Percentiles rank a stretch among this genome's conserved stretches.
phyloP scores from a whole-genome alignment of 2,797 vertebrate species.

The Petrocephalus sullivani region DNA sequence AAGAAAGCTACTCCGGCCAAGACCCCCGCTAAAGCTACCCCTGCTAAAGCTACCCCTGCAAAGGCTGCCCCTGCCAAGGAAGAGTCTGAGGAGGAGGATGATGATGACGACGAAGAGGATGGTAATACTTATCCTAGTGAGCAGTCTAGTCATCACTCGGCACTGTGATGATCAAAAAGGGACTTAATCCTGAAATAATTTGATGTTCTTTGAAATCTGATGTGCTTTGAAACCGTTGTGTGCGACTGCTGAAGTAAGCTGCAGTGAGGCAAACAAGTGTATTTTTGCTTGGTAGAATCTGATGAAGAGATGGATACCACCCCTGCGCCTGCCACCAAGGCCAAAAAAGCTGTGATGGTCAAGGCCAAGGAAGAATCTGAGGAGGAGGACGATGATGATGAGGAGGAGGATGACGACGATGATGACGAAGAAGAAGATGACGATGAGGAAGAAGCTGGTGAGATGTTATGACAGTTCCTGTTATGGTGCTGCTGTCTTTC shows the following conservation, averaged over 20 bases:
- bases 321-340: slow-evolving; percentile 61
- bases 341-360: slow-evolving; percentile 77
- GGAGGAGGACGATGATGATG: slow-evolving; percentile 78
- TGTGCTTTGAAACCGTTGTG: neutral
- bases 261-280: neutral
- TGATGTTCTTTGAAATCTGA: slow-evolving; percentile 52
- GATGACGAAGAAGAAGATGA: slow-evolving; percentile 78
- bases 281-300: slow-evolving; percentile 61
- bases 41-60: slow-evolving; percentile 10
- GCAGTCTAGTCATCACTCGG: slow-evolving; percentile 15
- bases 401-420: slow-evolving; percentile 76
- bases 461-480: slow-evolving; percentile 16
- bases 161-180: slow-evolving; percentile 57
- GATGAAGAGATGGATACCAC: slow-evolving; percentile 85
- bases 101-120: slow-evolving; percentile 43
- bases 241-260: neutral
- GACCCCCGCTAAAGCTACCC: slow-evolving; percentile 25
- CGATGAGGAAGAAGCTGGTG: slow-evolving; percentile 67
- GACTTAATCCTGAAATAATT: slow-evolving; percentile 65
- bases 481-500: neutral
- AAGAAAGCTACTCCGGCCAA: slow-evolving; percentile 46
- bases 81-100: slow-evolving; percentile 45
- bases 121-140: neutral
- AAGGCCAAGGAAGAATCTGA: slow-evolving; percentile 80
- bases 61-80: slow-evolving; percentile 44